A percentile compares a stretch with the other conserved stretches of the same genome.
Evolutionary conservation across 1,140 invertebrate genomes (phyloP).

Genomic region (Pissodes strobi): DNA sequence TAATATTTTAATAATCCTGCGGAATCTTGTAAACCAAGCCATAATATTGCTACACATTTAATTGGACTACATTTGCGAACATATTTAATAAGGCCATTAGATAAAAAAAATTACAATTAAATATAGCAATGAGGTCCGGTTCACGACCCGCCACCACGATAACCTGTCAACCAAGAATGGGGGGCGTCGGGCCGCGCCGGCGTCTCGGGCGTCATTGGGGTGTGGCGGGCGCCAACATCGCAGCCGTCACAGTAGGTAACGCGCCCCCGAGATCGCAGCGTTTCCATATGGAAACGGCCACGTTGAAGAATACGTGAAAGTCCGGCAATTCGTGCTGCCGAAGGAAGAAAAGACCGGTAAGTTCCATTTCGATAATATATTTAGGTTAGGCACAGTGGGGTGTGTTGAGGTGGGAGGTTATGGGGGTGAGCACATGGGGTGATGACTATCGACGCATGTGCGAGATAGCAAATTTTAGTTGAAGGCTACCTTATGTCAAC

Average conservation of each 20-base stretch:
- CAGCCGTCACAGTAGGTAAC: slow-evolving; percentile 26
- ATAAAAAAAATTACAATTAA: too few relatives aligned
- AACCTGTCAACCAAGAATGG: slow-evolving; percentile 21
- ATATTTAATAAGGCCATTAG: too few relatives aligned
- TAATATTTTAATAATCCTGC: too few relatives aligned
- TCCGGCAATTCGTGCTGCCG: not conserved
- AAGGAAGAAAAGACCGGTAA: not conserved
- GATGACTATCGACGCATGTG: too few relatives aligned
- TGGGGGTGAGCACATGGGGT: not conserved
- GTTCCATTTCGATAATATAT: not conserved
- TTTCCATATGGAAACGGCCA: not conserved
- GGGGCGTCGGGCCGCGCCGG: slow-evolving; percentile 25
- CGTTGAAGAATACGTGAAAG: not conserved
- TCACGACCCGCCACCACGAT: slow-evolving; percentile 16
- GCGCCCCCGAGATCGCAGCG: slow-evolving; percentile 27
- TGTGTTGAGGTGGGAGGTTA: not conserved
- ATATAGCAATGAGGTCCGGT: too few relatives aligned
- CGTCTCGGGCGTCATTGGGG: slow-evolving; percentile 30
- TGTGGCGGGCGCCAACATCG: slow-evolving; percentile 33
- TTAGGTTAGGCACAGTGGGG: not conserved
- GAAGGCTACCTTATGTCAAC: too few relatives aligned
- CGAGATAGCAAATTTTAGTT: too few relatives aligned
- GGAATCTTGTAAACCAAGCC: too few relatives aligned
- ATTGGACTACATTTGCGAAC: too few relatives aligned
- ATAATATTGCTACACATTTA: too few relatives aligned